Base-by-base conservation (phyloP, 2,797 vertebrate species). In the Premnoplex brunnescens region DNA sequence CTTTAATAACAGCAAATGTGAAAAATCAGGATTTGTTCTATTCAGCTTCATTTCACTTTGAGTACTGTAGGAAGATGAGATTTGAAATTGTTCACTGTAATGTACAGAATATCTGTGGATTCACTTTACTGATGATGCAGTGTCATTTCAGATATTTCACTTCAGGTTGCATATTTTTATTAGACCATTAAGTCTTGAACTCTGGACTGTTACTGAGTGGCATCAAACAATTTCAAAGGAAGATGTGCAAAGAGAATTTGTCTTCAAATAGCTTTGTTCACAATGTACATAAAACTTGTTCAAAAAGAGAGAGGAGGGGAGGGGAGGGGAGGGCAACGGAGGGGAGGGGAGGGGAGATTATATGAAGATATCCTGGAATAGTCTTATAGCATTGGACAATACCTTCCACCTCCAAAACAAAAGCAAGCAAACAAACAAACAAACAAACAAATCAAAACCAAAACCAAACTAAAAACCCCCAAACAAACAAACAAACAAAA, bases 1-100 rank as follows among this genome's bases (percentile, higher is more conserved):
- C 96, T 97, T 98, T 98, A 98, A 97, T 97, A 98, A 97, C 72
- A 92, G 95, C 90, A 97, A 97, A 98, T 97, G 97, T 97, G 97
- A 97, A 97, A 97, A 97, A 97, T 94, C 97, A 89, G 97, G 94
- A 97, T 98, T 97, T 97, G 89, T 97, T 98, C 96, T 97, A 97
- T 97, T 97, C 95, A 95, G 95, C 95, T 97, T 96, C 97, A 97
- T 98, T 98, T 97, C 97, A 96, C 95, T 95, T 96, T 93, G 85
- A 97, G 56, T 58, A 94, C 94, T 97, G 81, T 94, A 97, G 85
- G 97, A 95, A 97, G 92, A 98, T 96, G 86, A 97, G 91, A 96
- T 97, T 96, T 95, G 73, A 96, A 97, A 92, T 81, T 93, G 55
- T 94, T 97, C 94, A 81, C 93, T 84, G 46, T 95, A 97, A 96